Base-by-base conservation (phyloP, 2,888 invertebrate genomes). In the Trichopoda pennipes region DNA sequence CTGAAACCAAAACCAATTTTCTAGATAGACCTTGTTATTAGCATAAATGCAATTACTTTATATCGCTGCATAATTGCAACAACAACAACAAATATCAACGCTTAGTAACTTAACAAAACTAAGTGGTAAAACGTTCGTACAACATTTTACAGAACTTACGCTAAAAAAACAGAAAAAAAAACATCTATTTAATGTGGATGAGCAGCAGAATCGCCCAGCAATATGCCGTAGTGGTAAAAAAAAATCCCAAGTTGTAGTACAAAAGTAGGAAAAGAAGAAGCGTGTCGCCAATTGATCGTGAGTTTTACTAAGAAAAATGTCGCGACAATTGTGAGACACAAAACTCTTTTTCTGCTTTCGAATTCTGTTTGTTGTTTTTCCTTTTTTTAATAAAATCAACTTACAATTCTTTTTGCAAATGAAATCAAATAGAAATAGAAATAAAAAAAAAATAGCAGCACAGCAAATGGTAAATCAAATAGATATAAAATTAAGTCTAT, bases 231-330 rank as follows among this genome's bases (percentile, higher is more conserved):
- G 19, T 14, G 19, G 35, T 8, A 19, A 17, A 28, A 58, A 61
- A 72, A 73, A 21, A 9, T 58, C 16, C 70, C 42, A 53, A 56
- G 49, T 35, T 28, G 64, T 51, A 55, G 60, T 47, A 55, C 60
- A 60, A 73, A 60, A 44, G 64, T 35, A 53, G 79, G 72, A 84
- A 79, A 81, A 79, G 80, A 83, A 89, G 90, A 89, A 89, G 89
- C 89, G 89, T 89, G 89, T 89, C 89, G 89, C 89, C 89, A 89
- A 89, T 89, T 89, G 89, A 88, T 88, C 89, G 89, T 89, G 89
- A 89, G 89, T 86, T 87, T 89, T 89, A 90, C 89, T 88, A 89
- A 90, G 89, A 89, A 89, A 89, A 89, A 89, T 88, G 89, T 89
- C 89, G 89, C 89, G 89, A 89, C 89, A 88, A 89, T 84, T 83